Conservation (phyloP, 2,797 vertebrate genomes). For the Helostoma temminkii region DNA sequence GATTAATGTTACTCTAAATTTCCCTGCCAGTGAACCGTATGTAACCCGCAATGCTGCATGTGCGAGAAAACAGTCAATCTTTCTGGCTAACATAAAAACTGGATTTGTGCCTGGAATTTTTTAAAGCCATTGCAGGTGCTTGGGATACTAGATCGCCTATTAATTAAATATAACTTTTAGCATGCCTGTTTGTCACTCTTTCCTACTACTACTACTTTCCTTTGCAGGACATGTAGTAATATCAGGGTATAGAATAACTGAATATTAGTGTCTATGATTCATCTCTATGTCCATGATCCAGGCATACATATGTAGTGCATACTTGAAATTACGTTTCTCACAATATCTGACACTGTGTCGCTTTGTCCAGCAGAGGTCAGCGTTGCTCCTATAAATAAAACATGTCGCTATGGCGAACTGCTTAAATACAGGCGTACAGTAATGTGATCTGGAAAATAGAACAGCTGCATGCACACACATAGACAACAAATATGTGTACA, state of each 20-base stretch:
- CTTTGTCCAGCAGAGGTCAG: constrained; percentile 76
- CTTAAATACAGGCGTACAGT: constrained; percentile 27
- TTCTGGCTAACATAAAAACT: constrained; percentile 7
- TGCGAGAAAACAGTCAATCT: constrained; percentile 9
- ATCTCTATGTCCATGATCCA: background rate
- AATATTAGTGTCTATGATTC: background rate
- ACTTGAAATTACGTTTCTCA: background rate
- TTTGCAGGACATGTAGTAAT: background rate
- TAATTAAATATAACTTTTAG: no score
- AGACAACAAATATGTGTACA: constrained; percentile 21
- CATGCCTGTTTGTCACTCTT: no score
- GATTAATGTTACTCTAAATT: constrained; percentile 14
- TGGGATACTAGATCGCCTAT: background rate
- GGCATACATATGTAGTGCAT: background rate
- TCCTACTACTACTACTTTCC: no score
- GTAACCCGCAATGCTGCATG: background rate
- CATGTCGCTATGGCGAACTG: constrained; percentile 24
- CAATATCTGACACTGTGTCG: constrained; percentile 13
- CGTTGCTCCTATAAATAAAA: constrained; percentile 48
- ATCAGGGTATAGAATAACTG: no score
- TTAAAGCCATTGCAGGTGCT: background rate
- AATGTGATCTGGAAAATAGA: constrained; percentile 66
- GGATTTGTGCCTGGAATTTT: background rate
- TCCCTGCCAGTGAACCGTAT: constrained; percentile 1
- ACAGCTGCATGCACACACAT: background rate